These are phyloP conservation scores for Hyperoplus immaculatus DNA, from an alignment of 2,797 vertebrate species.

Conservation along the genomic window DNA sequence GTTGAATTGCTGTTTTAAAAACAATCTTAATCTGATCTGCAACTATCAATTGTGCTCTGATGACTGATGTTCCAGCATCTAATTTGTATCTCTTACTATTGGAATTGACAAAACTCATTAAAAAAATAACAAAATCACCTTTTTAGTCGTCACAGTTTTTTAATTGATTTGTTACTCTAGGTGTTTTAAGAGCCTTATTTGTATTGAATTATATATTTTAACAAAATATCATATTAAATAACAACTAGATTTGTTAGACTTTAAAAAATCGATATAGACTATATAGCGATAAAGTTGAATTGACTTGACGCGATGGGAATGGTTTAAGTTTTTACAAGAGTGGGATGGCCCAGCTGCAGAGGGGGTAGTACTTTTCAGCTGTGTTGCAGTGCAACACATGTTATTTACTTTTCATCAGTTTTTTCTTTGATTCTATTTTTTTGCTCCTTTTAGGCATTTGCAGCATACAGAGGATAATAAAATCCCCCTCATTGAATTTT, in stretches of 20 bases:
- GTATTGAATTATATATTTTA: neutral
- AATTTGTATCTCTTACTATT: neutral
- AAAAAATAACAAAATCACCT: neutral
- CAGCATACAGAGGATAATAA: neutral
- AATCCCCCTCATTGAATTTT: neutral
- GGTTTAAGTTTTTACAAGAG: neutral
- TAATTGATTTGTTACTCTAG: neutral
- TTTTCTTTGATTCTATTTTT: neutral
- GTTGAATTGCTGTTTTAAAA: too few species aligned
- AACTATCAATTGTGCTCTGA: neutral
- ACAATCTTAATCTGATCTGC: neutral
- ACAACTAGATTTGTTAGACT: neutral
- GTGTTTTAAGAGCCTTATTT: neutral
- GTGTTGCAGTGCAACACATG: neutral
- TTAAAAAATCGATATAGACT: neutral
- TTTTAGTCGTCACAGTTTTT: neutral
- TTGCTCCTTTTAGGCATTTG: neutral
- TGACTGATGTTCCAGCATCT: constrained; percentile 6
- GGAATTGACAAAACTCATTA: neutral
- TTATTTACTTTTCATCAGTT: neutral
- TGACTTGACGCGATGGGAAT: neutral
- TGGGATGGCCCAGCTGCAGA: neutral
- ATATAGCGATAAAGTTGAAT: neutral
- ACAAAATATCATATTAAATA: neutral
- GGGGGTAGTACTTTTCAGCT: neutral